These are phyloP conservation scores for Cistogaster globosa DNA, from an alignment of 2,888 invertebrate genomes.

Conservation along the genomic window DNA sequence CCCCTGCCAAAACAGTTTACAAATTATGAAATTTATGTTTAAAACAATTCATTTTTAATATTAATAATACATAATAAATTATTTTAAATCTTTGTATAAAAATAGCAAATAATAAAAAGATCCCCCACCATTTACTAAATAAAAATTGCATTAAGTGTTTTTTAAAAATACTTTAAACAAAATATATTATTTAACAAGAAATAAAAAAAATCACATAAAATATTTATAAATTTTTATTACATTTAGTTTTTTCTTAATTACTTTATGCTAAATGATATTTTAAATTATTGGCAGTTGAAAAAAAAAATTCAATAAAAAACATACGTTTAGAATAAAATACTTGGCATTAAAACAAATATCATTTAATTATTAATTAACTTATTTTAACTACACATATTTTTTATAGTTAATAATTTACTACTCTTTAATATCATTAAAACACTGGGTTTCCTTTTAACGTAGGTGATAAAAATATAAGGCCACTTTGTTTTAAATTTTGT, in stretches of 20 bases:
- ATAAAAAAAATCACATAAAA: conserved; percentile 63
- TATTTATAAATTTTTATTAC: conserved; percentile 31
- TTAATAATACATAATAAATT: conserved; percentile 51
- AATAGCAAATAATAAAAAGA: conserved; percentile 46
- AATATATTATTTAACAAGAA: conserved; percentile 47
- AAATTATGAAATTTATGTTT: conserved; percentile 48
- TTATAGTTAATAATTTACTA: conserved; percentile 36
- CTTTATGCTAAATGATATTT: conserved; percentile 27
- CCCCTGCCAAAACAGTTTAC: conserved; percentile 31
- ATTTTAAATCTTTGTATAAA: conserved; percentile 46
- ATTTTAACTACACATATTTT: conserved; percentile 6
- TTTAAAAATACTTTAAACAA: conserved; percentile 21
- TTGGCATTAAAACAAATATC: conserved; percentile 66
- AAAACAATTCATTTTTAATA: conserved; percentile 38
- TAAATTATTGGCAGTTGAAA: conserved; percentile 79
- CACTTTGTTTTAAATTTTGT: background rate
- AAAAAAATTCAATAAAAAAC: conserved; percentile 23
- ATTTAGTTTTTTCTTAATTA: conserved; percentile 64
- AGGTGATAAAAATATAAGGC: background rate
- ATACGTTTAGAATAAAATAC: conserved; percentile 45
- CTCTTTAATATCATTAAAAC: conserved; percentile 48
- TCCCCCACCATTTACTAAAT: conserved; percentile 69
- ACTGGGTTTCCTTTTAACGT: conserved; percentile 37
- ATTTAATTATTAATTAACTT: conserved; percentile 39
- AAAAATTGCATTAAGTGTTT: conserved; percentile 46